Percentiles rank a stretch among this genome's conserved stretches.
Evolutionary conservation across 2,888 invertebrate species (phyloP).

Genomic region (Phaedon cochleariae): DNA sequence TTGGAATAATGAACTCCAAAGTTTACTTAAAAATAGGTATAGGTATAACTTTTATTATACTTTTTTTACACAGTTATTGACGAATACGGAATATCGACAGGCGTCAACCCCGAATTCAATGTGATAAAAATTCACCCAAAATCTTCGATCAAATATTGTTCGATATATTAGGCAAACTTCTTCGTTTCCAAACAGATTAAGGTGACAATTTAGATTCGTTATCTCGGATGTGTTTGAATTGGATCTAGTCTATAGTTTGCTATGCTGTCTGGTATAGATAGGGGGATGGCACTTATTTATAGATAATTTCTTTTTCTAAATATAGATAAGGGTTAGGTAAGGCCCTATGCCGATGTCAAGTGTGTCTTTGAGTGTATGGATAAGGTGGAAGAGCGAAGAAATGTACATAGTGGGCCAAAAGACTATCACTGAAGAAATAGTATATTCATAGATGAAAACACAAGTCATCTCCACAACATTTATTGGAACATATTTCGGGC

Average conservation of each 20-base stretch:
- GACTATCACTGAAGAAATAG: too few relatives aligned
- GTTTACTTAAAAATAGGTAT: too few relatives aligned
- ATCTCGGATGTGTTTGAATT: conserved; percentile 15
- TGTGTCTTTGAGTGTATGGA: background rate
- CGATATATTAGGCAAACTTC: conserved; percentile 13
- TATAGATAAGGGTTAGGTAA: conserved; percentile 19
- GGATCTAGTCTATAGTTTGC: conserved; percentile 13
- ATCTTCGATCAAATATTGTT: conserved; percentile 17
- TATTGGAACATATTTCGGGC: too few relatives aligned
- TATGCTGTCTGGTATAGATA: conserved; percentile 14
- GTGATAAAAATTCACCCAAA: background rate
- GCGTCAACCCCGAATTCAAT: background rate
- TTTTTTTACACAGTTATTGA: too few relatives aligned
- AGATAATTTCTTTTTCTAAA: conserved; percentile 20
- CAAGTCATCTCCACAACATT: too few relatives aligned
- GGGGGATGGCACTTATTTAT: conserved; percentile 22
- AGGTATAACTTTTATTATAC: too few relatives aligned
- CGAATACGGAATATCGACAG: too few relatives aligned
- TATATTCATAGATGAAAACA: too few relatives aligned
- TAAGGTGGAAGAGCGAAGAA: background rate
- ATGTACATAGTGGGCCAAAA: background rate
- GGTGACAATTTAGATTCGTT: conserved; percentile 12
- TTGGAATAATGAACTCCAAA: too few relatives aligned
- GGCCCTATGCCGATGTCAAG: background rate
- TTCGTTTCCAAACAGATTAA: conserved; percentile 20